Base-by-base conservation (phyloP, 2,888 invertebrate species). In the Bruchidius siliquastri region DNA sequence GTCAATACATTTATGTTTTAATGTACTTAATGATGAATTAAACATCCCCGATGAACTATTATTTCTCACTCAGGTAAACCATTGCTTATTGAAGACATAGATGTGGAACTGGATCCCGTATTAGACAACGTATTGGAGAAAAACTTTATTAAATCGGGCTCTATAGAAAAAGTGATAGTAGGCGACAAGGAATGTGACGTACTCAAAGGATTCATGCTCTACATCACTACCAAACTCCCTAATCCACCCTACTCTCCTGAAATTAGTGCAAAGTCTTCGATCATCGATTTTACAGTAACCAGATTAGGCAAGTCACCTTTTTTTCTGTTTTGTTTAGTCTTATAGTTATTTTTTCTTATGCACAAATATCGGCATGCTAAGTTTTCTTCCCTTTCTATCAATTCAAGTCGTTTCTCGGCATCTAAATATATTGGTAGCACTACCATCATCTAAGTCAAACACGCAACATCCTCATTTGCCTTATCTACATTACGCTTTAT, bases 111-210 rank as follows among this genome's bases (percentile, higher is more conserved):
- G 71, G 98, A 98, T 88, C 98, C 98, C 0, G 96, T 98, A 0
- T 92, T 98, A 73, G 98, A 98, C 84, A 98, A 98, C 86, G 96
- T 98, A 0, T 88, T 98, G 22, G 98, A 98, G 84, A 98, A 97
- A 86, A 98, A 98, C 87, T 98, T 98, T 84, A 97, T 98, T 72
- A 98, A 98, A 87, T 97, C 97, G 8, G 98, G 98, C 71, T 95
- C 96, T 13, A 97, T 97, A 78, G 96, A 96, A 83, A 98, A 98
- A 87, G 96, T 96, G 0, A 91, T 96, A 68, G 94, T 97, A 0
- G 96, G 96, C 0, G 98, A 98, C 85, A 98, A 98, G 83, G 98
- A 98, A 87, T 97, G 96, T 83, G 98, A 98, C 83, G 96, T 98
- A 0, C 94, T 97, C 93, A 95, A 95, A 21, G 97, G 96, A 0